Base-by-base conservation (phyloP, 2,113 vertebrate genomes). In the Psophia crepitans region DNA sequence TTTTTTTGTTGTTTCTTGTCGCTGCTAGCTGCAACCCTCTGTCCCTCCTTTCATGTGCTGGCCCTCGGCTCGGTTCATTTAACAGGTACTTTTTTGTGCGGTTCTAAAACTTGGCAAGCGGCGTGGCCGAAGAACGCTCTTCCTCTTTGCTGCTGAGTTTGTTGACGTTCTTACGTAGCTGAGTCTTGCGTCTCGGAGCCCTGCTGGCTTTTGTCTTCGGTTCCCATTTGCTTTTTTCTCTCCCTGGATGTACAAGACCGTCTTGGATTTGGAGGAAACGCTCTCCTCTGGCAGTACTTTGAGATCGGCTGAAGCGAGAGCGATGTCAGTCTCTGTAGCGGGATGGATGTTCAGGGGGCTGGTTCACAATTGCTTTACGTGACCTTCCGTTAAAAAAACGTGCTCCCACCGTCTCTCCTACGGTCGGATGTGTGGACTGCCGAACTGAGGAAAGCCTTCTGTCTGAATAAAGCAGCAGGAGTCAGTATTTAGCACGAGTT, bases 281-380 rank as follows among this genome's bases (percentile, higher is more conserved):
- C 32, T 64, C 26, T 48, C 24, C 24, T 26, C 30, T 7, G 35
- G 35, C n/a, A 12, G 3, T 8, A 35, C 57, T 49, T 14, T 14
- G 43, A 37, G 74, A 64, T 8, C 39, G 11, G 56, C 32, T 17
- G 74, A 58, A 11, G 15, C 43, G 12, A 5, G 11, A 17, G 86
- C 5, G 3, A 9, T 10, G 79, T 23, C 5, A 2, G 17, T 21
- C 39, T 37, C 46, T 10, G 8, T 5, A 19, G n/a, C 1, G 28
- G 46, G 54, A 9, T 48, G 46, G 53, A 9, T 49, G 73, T 27
- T 46, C 5, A 26, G 57, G 57, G 20, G 27, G 51, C 35, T 22
- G 68, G 14, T 48, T 91, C 1, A 2, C 2, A 39, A 5, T 75
- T 30, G 17, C 23, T 76, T 76, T 48, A 44, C n/a, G 56, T 46